Percentiles rank a stretch among this genome's conserved stretches.
phyloP scores from a whole-genome alignment of 2,113 vertebrate species.

The Hiodon alosoides region DNA sequence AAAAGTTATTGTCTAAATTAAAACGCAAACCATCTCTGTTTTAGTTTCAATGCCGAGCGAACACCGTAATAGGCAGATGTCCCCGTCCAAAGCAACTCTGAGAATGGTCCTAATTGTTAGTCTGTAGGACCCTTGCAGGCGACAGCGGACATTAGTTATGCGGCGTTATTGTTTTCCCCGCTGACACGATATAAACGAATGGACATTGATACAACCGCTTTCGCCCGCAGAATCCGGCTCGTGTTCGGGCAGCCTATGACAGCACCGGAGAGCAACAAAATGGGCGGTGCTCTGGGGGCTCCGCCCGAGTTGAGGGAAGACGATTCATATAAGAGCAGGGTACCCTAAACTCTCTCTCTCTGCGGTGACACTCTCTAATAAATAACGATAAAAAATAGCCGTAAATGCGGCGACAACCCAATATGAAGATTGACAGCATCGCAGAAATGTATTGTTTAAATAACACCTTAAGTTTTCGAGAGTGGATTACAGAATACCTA shows the following conservation, averaged over 20 bases:
- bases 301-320: neutral
- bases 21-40: slow-evolving; percentile 22
- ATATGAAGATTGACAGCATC: too few species aligned
- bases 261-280: slow-evolving; percentile 8
- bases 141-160: slow-evolving; percentile 23
- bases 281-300: slow-evolving; percentile 18
- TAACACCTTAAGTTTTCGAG: too few species aligned
- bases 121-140: slow-evolving; percentile 17
- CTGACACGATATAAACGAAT: slow-evolving; percentile 31
- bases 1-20: slow-evolving; percentile 11
- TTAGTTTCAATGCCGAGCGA: slow-evolving; percentile 13
- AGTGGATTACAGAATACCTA: too few species aligned
- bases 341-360: too few species aligned
- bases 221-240: slow-evolving; percentile 21
- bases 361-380: too few species aligned
- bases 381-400: too few species aligned
- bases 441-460: too few species aligned
- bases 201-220: slow-evolving; percentile 32
- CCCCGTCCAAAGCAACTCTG: slow-evolving; percentile 23
- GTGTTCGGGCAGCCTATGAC: slow-evolving; percentile 30
- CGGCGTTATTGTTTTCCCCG: slow-evolving; percentile 31
- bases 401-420: too few species aligned
- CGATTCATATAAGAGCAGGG: too few species aligned
- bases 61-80: slow-evolving; percentile 12
- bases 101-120: slow-evolving; percentile 22